phyloP scores from a whole-genome alignment of 1,140 invertebrate species.

The Spodoptera frugiperda region DNA sequence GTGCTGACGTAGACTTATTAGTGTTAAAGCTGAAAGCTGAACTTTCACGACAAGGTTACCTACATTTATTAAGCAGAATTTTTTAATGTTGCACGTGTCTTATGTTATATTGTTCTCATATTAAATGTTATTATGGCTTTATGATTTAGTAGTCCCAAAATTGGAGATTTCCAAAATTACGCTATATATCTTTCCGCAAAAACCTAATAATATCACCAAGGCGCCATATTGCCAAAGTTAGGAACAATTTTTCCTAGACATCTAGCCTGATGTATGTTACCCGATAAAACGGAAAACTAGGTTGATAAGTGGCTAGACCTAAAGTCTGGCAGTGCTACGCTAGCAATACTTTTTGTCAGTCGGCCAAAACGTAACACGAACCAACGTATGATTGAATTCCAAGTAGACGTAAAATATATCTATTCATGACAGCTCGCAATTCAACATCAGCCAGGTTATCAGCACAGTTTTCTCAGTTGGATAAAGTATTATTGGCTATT shows the following conservation, averaged over 20 bases:
- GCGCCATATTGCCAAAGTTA: no score
- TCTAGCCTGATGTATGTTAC: no score
- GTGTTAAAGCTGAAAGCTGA: background rate
- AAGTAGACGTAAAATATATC: background rate
- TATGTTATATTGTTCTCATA: background rate
- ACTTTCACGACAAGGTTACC: background rate
- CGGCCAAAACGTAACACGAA: slow-evolving; percentile 5
- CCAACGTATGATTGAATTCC: background rate
- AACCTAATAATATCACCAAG: no score
- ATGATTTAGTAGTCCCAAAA: no score
- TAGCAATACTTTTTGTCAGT: slow-evolving; percentile 2
- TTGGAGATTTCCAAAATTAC: no score
- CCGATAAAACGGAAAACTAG: background rate
- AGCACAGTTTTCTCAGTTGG: no score
- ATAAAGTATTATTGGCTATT: no score
- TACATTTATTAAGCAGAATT: background rate
- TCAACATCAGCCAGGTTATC: no score
- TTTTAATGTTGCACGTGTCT: slow-evolving; percentile 16
- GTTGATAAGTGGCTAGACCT: background rate
- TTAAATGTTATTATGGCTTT: no score
- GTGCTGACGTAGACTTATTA: slow-evolving; percentile 15
- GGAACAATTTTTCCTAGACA: no score
- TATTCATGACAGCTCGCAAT: no score
- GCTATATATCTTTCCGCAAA: no score
- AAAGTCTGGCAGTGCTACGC: background rate